A percentile compares a stretch with the other conserved stretches of the same genome.
These are phyloP conservation scores for Scaptodrosophila lebanonensis DNA, from an alignment of 1,140 invertebrate genomes.

Conservation along the genomic window DNA sequence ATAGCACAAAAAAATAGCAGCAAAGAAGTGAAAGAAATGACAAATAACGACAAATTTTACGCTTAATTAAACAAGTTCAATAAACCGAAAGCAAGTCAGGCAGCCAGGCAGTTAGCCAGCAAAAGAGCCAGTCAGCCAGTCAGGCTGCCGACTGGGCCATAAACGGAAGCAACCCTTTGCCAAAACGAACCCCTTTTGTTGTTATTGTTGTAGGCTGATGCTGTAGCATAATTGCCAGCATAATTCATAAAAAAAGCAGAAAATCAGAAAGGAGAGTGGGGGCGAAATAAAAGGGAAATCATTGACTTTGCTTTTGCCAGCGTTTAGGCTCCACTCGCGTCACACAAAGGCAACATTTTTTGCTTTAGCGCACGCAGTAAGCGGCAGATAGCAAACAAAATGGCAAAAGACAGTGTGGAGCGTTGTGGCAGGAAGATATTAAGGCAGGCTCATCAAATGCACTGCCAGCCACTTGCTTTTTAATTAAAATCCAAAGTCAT, in stretches of 20 bases:
- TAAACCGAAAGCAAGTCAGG: conserved; percentile 51
- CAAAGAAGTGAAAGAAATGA: conserved; percentile 21
- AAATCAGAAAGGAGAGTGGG: background rate
- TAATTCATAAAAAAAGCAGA: conserved; percentile 56
- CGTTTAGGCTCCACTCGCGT: conserved; percentile 47
- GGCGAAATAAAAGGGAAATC: conserved; percentile 40
- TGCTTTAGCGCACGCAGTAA: conserved; percentile 32
- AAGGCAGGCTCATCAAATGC: conserved; percentile 76
- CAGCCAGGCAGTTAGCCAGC: conserved; percentile 1
- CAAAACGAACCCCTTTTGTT: conserved; percentile 22
- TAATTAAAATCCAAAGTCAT: conserved; percentile 76
- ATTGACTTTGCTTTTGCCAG: conserved; percentile 63
- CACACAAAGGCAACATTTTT: conserved; percentile 50
- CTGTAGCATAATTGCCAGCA: conserved; percentile 60
- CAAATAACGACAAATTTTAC: conserved; percentile 62
- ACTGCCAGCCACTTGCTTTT: conserved; percentile 72
- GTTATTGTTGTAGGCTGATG: conserved; percentile 51
- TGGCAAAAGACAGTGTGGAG: conserved; percentile 37
- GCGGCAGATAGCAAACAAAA: conserved; percentile 22
- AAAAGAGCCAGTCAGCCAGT: conserved; percentile 2
- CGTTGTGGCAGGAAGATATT: no score
- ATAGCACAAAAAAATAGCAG: conserved; percentile 3
- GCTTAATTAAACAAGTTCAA: conserved; percentile 72
- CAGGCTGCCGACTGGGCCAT: conserved; percentile 16
- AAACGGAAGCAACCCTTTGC: conserved; percentile 41